Evolutionary conservation across 2,797 vertebrate genomes (phyloP), one percentile per base, ranked within the genome.

Genomic region (Gymnoscopelus microlampas): DNA sequence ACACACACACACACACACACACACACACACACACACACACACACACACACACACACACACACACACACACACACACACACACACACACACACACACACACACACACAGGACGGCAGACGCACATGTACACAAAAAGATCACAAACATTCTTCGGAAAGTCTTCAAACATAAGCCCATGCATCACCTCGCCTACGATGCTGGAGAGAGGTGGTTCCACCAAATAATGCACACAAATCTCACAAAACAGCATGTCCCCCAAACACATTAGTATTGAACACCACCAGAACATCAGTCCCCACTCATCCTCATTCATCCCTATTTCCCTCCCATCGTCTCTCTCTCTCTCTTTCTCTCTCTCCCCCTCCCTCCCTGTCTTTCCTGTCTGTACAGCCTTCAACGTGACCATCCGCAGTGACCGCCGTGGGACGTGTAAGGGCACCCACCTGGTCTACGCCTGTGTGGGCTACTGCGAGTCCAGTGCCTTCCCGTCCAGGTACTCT

Each of bases 401-500:
- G 68, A 96, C 95, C 5, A 93, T 97, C 73, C 94, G 92, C 62
- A 96, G 95, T 23, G 96, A 96, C 84, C 92, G 75, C 0, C 92
- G 86, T 0, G 94, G 95, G 13, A 95, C 93, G 0, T 97, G 96
- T 71, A 92, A 89, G 67, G 95, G 95, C 50, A 91, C 91, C 61
- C 93, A 94, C 1, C 73, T 92, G 66, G 92, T 95, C n/a, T 88
- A 95, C 35, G 96, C 96, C 57, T 98, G 96, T 5, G 96, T 97
- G 60, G 96, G 96, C 48, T 94, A 96, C 91, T 98, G 96, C 0
- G 96, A 98, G 80, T 97, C 96, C 72, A 96, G 95, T 0, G 96
- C 96, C 58, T 98, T 97, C 76, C 96, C 96, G 0, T 97, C 96
- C 29, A 92, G 95, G 32, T 94, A 95, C 88, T 96, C 96, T 0